A percentile compares a stretch with the other conserved stretches of the same genome.
phyloP scores from a whole-genome alignment of 2,113 vertebrate species.

The Gallinago paraguaiae region DNA sequence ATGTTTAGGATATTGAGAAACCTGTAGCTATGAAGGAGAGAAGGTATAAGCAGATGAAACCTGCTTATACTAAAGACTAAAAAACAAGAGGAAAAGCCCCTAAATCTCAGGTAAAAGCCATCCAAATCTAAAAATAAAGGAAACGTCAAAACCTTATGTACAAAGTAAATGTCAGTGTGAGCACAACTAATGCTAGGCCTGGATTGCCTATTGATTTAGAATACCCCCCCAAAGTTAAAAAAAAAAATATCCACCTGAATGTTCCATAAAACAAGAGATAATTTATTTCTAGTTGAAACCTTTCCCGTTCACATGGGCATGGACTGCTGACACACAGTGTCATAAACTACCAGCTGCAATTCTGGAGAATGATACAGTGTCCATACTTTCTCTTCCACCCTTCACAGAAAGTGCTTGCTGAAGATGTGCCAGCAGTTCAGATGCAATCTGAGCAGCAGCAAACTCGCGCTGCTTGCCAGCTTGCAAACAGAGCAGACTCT shows the following conservation, averaged over 20 bases:
- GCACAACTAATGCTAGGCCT: neutral
- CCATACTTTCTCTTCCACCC: neutral
- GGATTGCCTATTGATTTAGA: neutral
- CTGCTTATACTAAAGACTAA: neutral
- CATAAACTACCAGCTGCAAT: neutral
- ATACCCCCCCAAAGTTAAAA: neutral
- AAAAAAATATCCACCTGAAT: neutral
- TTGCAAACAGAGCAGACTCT: neutral
- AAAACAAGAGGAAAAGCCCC: neutral
- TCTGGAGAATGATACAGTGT: neutral
- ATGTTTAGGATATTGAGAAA: neutral
- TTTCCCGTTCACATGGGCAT: neutral
- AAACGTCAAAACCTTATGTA: neutral
- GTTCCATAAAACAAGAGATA: neutral
- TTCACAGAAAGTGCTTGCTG: neutral
- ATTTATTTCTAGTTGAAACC: neutral
- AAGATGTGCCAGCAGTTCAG: neutral
- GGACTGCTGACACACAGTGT: neutral
- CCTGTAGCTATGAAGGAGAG: neutral
- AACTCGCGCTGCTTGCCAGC: neutral
- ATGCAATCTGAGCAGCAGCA: neutral
- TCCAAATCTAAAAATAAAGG: neutral
- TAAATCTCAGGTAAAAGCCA: neutral
- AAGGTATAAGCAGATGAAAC: neutral
- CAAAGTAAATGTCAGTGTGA: conserved; percentile 29